These are phyloP conservation scores for Cyclura pinguis DNA, from an alignment of 2,797 vertebrate genomes.

Conservation along the genomic window DNA sequence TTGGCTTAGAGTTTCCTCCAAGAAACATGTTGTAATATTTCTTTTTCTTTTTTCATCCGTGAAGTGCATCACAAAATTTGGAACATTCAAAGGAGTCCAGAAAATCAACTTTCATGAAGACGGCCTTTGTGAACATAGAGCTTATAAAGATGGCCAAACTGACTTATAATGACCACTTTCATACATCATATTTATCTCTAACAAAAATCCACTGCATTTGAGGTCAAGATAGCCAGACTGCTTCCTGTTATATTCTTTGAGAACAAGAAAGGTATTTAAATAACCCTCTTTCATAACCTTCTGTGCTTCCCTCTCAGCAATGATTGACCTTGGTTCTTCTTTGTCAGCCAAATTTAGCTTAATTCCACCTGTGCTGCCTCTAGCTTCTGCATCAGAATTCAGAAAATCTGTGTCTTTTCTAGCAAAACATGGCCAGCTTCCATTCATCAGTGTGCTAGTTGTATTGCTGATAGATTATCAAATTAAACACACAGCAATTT, in stretches of 20 bases:
- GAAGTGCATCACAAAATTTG: no score
- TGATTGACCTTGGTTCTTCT: background rate
- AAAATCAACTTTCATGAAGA: background rate
- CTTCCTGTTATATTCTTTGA: background rate
- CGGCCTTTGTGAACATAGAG: background rate
- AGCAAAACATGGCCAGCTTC: background rate
- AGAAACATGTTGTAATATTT: no score
- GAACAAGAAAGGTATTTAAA: background rate
- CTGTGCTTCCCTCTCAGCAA: background rate
- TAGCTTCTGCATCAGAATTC: background rate
- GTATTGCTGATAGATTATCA: conserved; percentile 22
- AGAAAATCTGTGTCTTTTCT: background rate
- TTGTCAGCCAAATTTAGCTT: background rate
- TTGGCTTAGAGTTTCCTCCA: no score
- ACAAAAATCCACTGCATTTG: background rate
- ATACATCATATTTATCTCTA: background rate
- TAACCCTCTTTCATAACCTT: background rate
- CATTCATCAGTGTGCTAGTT: conserved; percentile 5
- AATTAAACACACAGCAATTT: conserved; percentile 17
- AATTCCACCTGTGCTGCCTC: background rate
- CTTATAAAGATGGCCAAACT: background rate
- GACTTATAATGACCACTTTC: background rate
- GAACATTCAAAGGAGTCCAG: background rate
- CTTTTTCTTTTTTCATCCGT: no score
- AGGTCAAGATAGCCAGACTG: background rate